Conservation (phyloP, 1,140 invertebrate species). For the Riptortus pedestris region DNA sequence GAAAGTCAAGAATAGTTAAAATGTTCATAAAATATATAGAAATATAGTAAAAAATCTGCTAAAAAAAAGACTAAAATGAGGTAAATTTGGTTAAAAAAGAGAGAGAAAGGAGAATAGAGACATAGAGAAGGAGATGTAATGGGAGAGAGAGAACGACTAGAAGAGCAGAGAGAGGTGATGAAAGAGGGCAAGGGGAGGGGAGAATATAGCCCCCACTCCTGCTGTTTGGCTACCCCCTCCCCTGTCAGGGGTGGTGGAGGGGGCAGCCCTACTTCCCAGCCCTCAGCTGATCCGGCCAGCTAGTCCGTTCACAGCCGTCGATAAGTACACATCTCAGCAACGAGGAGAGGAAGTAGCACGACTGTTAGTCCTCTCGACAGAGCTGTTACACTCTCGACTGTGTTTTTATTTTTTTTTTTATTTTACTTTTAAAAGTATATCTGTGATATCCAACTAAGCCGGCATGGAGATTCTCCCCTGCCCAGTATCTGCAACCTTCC, state of each 20-base stretch:
- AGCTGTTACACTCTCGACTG: not conserved
- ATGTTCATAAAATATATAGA: no score
- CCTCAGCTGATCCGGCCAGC: not conserved
- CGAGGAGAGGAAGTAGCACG: not conserved
- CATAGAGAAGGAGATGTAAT: not conserved
- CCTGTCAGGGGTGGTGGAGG: not conserved
- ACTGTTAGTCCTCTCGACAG: not conserved
- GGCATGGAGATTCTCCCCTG: constrained; percentile 21
- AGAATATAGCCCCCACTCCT: not conserved
- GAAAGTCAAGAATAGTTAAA: no score
- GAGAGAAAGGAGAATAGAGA: not conserved
- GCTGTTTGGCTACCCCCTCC: not conserved
- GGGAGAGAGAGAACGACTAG: not conserved
- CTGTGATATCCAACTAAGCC: constrained; percentile 4
- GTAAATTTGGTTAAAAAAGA: no score
- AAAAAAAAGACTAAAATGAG: no score
- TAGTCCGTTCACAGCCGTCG: not conserved
- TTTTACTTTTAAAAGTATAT: not conserved
- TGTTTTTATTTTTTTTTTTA: no score
- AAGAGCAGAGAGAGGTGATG: not conserved
- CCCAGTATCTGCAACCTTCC: constrained; percentile 14
- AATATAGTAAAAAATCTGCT: no score
- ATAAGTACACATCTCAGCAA: not conserved
- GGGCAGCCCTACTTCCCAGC: not conserved
- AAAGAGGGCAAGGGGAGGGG: not conserved